Percentiles rank a stretch among this genome's conserved stretches.
These are phyloP conservation scores for Callospermophilus lateralis DNA, from an alignment of 2,113 vertebrate genomes.

Conservation along the genomic window DNA sequence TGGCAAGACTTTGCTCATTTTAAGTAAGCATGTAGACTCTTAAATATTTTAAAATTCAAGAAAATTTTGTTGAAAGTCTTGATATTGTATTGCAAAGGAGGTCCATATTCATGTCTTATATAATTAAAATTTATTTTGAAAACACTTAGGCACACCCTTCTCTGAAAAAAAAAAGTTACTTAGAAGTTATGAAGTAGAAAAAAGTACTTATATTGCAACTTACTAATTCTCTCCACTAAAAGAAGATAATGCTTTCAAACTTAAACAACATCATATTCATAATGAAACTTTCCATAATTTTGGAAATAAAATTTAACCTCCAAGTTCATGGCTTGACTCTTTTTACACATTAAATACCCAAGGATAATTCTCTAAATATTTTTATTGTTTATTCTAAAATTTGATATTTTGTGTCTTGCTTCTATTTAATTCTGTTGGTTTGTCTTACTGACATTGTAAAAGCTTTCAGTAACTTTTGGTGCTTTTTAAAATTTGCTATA, in stretches of 20 bases:
- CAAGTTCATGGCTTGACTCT: background rate
- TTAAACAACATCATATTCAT: background rate
- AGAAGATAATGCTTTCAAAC: background rate
- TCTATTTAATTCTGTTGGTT: background rate
- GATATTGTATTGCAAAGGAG: background rate
- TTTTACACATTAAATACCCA: background rate
- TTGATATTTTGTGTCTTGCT: background rate
- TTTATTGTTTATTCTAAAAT: background rate
- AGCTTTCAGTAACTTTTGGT: background rate
- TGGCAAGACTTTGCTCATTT: background rate
- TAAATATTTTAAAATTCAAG: background rate
- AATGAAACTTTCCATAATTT: background rate
- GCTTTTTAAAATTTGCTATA: background rate
- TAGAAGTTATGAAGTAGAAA: background rate
- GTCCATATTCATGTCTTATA: background rate
- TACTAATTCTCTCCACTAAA: background rate
- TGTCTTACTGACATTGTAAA: background rate
- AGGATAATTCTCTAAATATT: background rate
- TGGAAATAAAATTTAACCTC: background rate
- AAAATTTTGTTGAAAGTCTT: background rate
- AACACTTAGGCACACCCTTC: background rate
- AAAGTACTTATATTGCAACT: background rate
- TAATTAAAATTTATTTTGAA: background rate
- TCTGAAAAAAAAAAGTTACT: slow-evolving; percentile 33
- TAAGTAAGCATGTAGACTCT: background rate